These are phyloP conservation scores for Sphecodes monilicornis DNA, from an alignment of 2,888 invertebrate genomes.

Conservation along the genomic window DNA sequence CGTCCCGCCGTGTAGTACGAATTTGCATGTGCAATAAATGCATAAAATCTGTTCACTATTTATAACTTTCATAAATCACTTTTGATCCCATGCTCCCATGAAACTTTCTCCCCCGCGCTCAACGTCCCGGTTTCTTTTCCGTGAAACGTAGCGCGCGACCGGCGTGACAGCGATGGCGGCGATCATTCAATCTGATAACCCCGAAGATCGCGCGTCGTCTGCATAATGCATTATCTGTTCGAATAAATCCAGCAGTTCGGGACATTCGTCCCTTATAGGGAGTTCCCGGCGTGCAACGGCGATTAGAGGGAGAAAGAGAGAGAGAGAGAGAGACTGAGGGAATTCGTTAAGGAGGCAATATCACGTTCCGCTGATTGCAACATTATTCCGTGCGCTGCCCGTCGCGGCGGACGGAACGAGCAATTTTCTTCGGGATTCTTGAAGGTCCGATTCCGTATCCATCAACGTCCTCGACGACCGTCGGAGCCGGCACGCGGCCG, in stretches of 20 bases:
- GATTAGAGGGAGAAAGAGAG: background rate
- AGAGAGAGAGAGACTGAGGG: background rate
- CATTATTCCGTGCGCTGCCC: conserved; percentile 29
- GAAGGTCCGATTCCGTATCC: conserved; percentile 61
- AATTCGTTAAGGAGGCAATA: conserved; percentile 38
- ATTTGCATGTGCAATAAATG: background rate
- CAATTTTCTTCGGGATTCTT: conserved; percentile 52
- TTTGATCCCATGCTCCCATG: background rate
- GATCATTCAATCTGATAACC: background rate
- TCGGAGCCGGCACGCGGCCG: conserved; percentile 39
- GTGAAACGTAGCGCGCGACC: background rate
- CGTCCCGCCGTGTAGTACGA: background rate
- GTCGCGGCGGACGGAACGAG: conserved; percentile 40
- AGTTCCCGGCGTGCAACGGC: background rate
- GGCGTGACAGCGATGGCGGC: background rate
- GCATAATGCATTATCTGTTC: conserved; percentile 1
- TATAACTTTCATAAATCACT: conserved; percentile 11
- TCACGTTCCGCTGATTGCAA: conserved; percentile 45
- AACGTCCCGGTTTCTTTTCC: background rate
- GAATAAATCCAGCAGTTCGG: background rate
- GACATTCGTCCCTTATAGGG: background rate
- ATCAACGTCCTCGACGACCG: conserved; percentile 68
- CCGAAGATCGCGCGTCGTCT: background rate
- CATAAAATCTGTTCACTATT: conserved; percentile 16
- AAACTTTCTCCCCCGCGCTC: background rate